Conservation (phyloP, 2,888 invertebrate species). For the Leptinotarsa rubiginosa region DNA sequence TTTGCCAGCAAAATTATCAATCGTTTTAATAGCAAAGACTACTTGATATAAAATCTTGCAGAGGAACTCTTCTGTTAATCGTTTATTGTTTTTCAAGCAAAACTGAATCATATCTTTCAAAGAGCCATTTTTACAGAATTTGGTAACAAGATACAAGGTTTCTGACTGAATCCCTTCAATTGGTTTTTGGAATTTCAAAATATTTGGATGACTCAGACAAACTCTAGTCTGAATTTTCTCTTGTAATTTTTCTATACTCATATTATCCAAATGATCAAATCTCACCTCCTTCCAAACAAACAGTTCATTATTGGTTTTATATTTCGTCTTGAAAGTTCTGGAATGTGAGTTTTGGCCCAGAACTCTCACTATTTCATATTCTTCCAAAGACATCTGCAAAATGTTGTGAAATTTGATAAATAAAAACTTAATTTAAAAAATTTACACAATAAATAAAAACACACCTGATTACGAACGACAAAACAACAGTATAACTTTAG, state of each 20-base stretch:
- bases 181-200: conserved; percentile 58
- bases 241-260: conserved; percentile 65
- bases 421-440: too few species aligned
- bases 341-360: conserved; percentile 63
- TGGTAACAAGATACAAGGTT: conserved; percentile 73
- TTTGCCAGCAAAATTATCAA: conserved; percentile 46
- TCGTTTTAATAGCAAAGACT: conserved; percentile 69
- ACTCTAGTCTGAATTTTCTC: conserved; percentile 57
- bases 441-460: too few species aligned
- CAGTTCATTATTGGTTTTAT: conserved; percentile 69
- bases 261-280: conserved; percentile 69
- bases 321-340: conserved; percentile 72
- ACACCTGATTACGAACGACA: too few species aligned
- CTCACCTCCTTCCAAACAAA: conserved; percentile 75
- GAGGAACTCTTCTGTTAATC: conserved; percentile 72
- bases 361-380: conserved; percentile 47
- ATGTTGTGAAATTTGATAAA: neutral
- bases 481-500: too few species aligned
- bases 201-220: conserved; percentile 49
- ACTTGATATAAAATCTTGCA: conserved; percentile 74
- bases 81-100: conserved; percentile 64
- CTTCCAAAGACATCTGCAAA: conserved; percentile 48
- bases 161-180: conserved; percentile 71
- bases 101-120: conserved; percentile 69
- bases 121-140: conserved; percentile 74